Evolutionary conservation across 1,140 invertebrate species (phyloP), one percentile per base, ranked within the genome.

Genomic region (Drosophila kohkoa): DNA sequence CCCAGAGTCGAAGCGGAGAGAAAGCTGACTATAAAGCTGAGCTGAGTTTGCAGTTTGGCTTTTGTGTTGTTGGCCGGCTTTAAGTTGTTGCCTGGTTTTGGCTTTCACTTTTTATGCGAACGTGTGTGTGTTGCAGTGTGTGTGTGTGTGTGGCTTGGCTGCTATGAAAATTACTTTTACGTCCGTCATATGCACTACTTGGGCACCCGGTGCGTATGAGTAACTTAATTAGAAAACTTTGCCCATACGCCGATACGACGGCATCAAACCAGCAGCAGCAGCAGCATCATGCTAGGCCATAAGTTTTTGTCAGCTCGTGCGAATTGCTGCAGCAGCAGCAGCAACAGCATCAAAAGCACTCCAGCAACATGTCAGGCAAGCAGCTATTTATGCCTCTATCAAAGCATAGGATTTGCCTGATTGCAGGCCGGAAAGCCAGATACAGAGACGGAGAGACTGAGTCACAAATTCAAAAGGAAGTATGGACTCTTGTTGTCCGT

Each of bases 171-270:
- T 89, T 90, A 90, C 78, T 90, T 89, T 85, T 69, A 79, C 78
- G 86, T 89, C 85, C 89, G 65, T 89, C 81, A 89, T 85, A 90
- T 89, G 86, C 85, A 90, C 60, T 65, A 52, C 69, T 74, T 63
- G 70, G 81, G 78, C 78, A 81, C 68, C 74, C 78, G 68, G 81
- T 89, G 86, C 85, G 86, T 90, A 90, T 90, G 81, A 85, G 86
- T 89, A 81, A 90, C 85, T 90, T 89, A 89, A 89, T 89, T 89
- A 89, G 85, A 89, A 89, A 89, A 89, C 81, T 89, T 89, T 90
- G 35, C 45, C 75, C 77, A 66, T 83, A 73, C 30, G 67, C 75
- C 68, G 41, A 81, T 81, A 78, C 48, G 55, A 54, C 41, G 65
- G 64, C 51, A 52, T 52, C 58, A 46, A 43, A 43, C 48, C 63